A percentile compares a stretch with the other conserved stretches of the same genome.
phyloP scores from a whole-genome alignment of 2,113 vertebrate species.

The Poicephalus meyeri region DNA sequence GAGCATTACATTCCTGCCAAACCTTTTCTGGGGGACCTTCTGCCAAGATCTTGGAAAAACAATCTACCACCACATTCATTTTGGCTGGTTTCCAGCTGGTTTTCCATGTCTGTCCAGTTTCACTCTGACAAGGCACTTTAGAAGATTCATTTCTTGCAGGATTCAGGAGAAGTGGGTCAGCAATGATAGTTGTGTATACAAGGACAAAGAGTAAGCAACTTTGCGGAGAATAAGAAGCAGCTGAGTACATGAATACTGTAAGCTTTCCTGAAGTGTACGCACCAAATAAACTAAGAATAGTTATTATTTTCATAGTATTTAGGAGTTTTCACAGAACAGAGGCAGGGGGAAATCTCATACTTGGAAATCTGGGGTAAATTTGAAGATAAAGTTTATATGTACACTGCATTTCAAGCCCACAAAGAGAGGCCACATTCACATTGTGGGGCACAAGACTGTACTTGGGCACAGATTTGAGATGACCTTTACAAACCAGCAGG shows the following conservation, averaged over 20 bases:
- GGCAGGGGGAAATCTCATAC: background rate
- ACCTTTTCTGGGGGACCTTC: background rate
- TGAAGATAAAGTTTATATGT: background rate
- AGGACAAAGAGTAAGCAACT: background rate
- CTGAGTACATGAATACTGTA: background rate
- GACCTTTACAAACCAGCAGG: background rate
- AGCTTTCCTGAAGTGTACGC: background rate
- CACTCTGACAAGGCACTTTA: background rate
- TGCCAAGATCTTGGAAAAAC: constrained; percentile 36
- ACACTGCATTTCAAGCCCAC: background rate
- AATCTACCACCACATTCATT: background rate
- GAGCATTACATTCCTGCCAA: background rate
- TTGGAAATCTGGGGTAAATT: background rate
- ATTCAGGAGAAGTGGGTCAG: background rate
- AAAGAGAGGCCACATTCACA: background rate
- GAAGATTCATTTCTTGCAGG: background rate
- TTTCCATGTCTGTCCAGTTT: background rate
- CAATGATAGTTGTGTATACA: background rate
- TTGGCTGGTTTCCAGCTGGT: background rate
- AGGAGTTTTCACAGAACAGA: background rate
- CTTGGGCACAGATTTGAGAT: fast-evolving
- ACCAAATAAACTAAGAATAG: background rate
- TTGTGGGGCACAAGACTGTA: background rate
- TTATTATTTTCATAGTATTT: background rate
- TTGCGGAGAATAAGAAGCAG: background rate